Evolutionary conservation across 2,888 invertebrate genomes (phyloP).

Genomic region (Orgyia antiqua): DNA sequence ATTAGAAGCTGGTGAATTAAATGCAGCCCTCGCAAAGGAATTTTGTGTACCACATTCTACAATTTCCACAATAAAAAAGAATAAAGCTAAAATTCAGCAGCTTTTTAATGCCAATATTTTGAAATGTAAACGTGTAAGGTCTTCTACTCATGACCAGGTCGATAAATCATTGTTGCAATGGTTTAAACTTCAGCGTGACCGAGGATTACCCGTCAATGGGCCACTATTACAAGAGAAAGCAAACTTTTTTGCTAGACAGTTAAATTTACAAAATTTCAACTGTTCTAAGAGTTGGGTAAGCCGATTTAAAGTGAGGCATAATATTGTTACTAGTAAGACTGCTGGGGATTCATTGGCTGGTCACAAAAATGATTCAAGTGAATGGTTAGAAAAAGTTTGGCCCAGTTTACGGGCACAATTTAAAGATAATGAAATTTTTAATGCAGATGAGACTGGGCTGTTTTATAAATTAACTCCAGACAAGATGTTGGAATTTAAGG

Average conservation of each 20-base stretch:
- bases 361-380: constrained; percentile 11
- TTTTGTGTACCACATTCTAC: constrained; percentile 17
- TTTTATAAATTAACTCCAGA: constrained; percentile 4
- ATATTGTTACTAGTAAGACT: constrained; percentile 21
- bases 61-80: constrained; percentile 16
- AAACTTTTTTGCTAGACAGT: constrained; percentile 18
- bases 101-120: constrained; percentile 9
- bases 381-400: constrained; percentile 15
- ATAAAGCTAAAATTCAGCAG: constrained; percentile 9
- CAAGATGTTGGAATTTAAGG: constrained; percentile 19
- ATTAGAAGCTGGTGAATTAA: constrained; percentile 6
- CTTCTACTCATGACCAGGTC: constrained; percentile 10
- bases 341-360: constrained; percentile 18
- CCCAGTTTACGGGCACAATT: constrained; percentile 13
- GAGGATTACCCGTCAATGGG: constrained; percentile 10
- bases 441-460: constrained; percentile 22
- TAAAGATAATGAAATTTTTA: constrained; percentile 23
- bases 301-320: constrained; percentile 21
- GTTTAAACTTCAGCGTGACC: constrained; percentile 15
- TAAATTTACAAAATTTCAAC: constrained; percentile 14
- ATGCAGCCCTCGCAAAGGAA: constrained; percentile 11
- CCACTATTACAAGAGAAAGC: constrained; percentile 24
- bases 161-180: constrained; percentile 10
- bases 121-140: constrained; percentile 13
- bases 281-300: constrained; percentile 21